A percentile compares a stretch with the other conserved stretches of the same genome.
Conservation (phyloP, 2,888 invertebrate species). For the Stegana nigrithorax region DNA sequence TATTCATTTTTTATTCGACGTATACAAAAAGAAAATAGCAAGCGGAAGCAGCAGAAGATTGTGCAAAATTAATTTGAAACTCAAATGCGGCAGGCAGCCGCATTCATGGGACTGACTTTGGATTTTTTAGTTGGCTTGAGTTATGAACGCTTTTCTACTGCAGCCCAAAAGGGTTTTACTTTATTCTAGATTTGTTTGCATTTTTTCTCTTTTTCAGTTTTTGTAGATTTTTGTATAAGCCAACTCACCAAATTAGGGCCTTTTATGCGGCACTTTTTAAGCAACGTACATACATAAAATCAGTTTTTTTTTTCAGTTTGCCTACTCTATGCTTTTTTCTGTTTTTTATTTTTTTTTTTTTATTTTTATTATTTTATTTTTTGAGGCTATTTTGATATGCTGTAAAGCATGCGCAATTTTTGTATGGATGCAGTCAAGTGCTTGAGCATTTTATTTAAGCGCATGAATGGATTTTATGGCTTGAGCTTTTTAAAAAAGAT, state of each 20-base stretch:
- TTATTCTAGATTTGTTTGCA: too few relatives aligned
- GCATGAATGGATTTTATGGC: conserved; percentile 64
- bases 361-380: conserved; percentile 23
- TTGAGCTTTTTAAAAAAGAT: conserved; percentile 41
- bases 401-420: conserved; percentile 33
- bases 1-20: conserved; percentile 16
- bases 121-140: not conserved
- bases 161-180: conserved; percentile 15
- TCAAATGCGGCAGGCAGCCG: conserved; percentile 31
- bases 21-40: conserved; percentile 3
- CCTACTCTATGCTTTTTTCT: conserved; percentile 18
- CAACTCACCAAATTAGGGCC: conserved; percentile 52
- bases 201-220: not conserved
- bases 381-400: conserved; percentile 36
- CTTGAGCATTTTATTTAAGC: conserved; percentile 64
- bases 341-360: conserved; percentile 36
- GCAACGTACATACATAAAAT: too few relatives aligned
- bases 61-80: conserved; percentile 42
- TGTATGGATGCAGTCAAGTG: conserved; percentile 66
- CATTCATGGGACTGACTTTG: conserved; percentile 12
- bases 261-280: conserved; percentile 31
- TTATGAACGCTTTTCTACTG: too few relatives aligned
- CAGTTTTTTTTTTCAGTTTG: not conserved
- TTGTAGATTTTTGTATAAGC: conserved; percentile 29
- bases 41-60: conserved; percentile 23